Evolutionary conservation across 2,797 vertebrate species (phyloP), one percentile per base, ranked within the genome.

Genomic region (Enteromius paludinosus): DNA sequence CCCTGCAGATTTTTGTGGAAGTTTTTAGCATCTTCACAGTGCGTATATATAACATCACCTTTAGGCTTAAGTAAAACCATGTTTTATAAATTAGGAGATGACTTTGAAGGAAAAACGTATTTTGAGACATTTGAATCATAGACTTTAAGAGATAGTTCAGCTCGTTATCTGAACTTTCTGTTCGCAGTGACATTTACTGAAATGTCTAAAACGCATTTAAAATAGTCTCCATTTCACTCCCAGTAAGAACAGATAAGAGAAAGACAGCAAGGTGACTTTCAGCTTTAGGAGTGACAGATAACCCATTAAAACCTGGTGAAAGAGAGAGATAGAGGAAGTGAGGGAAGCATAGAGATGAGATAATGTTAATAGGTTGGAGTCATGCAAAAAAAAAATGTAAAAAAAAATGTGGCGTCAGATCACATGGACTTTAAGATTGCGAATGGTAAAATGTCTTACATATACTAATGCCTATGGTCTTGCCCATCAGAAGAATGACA

Each of bases 211-310:
- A 65, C 14, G 65, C 73, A 78, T 84, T 85, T 75, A 77, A 85
- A 86, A 82, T 38, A 68, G 72, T 73, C 80, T 80, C 65, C 59
- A 41, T 79, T 85, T 72, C 81, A 64, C 47, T 66, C 35, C 17
- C 72, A 61, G 73, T 85, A 72, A 38, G 76, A 87, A 41, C 43
- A 68, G 78, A 85, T 85, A 81, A 83, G 64, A 73, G 73, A 43
- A 65, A 38, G 68, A 83, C 68, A 18, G 81, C 78, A 87, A 84
- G 82, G 86, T 87, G 84, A 86, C 86, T 87, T 87, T 84, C 74
- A 84, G 84, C 75, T 71, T 62, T 71, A 54, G 38, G 65, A 79
- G 75, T 66, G 80, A 81, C 79, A 83, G 75, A 82, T 82, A 84
- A 81, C 72, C 74, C 64, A 82, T 87, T 85, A 85, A 66, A 82